Conservation (phyloP, 1,140 invertebrate species). For the Drosophila pectinifera region DNA sequence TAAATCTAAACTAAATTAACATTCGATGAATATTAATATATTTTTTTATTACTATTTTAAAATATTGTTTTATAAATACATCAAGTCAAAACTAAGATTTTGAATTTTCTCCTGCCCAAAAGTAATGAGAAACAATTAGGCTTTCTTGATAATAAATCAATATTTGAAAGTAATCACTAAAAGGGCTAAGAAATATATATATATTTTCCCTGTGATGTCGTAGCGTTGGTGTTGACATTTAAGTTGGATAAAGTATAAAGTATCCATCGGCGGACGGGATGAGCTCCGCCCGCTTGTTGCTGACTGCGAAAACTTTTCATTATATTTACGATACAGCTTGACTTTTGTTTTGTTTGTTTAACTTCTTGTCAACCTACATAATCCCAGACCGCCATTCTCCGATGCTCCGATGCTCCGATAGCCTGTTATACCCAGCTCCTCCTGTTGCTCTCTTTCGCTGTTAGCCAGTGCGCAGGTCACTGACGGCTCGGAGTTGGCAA, state of each 20-base stretch:
- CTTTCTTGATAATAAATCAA: no score
- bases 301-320: slow-evolving; percentile 63
- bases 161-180: no score
- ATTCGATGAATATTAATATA: no score
- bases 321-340: slow-evolving; percentile 68
- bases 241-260: slow-evolving; percentile 49
- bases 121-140: no score
- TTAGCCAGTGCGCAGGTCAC: slow-evolving; percentile 64
- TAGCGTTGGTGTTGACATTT: slow-evolving; percentile 56
- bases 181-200: background rate
- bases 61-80: no score
- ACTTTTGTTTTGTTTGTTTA: slow-evolving; percentile 82
- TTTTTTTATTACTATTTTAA: no score
- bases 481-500: slow-evolving; percentile 41
- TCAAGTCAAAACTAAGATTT: no score
- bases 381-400: slow-evolving; percentile 18
- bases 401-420: background rate
- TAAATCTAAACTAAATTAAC: no score
- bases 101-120: no score
- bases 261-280: slow-evolving; percentile 25
- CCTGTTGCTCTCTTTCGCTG: slow-evolving; percentile 40
- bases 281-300: slow-evolving; percentile 54
- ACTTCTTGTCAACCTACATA: slow-evolving; percentile 74
- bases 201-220: slow-evolving; percentile 8
- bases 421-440: background rate